phyloP scores from a whole-genome alignment of 2,888 invertebrate genomes.

The Meteorus cinctellus region DNA sequence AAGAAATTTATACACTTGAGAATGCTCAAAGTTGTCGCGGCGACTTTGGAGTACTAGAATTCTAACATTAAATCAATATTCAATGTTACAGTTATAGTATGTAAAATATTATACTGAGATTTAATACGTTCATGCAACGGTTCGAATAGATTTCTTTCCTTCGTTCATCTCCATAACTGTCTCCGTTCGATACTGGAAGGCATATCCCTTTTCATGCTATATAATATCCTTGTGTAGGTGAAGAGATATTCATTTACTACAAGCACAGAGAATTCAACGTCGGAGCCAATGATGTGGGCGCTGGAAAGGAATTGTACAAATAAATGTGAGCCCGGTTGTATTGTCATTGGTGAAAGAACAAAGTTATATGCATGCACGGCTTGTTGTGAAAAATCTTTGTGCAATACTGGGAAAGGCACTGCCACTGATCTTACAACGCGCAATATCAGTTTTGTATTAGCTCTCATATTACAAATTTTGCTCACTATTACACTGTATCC shows the following conservation, averaged over 20 bases:
- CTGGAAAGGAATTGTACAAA: slow-evolving; percentile 88
- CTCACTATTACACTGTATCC: slow-evolving; percentile 67
- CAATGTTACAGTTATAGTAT: too few relatives aligned
- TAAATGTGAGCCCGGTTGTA: slow-evolving; percentile 90
- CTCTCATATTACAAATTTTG: slow-evolving; percentile 63
- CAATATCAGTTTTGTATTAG: slow-evolving; percentile 63
- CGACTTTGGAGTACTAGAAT: too few relatives aligned
- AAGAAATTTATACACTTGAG: too few relatives aligned
- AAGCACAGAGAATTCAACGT: slow-evolving; percentile 85
- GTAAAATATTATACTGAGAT: too few relatives aligned
- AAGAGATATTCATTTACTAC: slow-evolving; percentile 89
- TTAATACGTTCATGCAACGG: too few relatives aligned
- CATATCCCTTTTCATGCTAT: slow-evolving; percentile 28
- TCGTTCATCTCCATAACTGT: background rate
- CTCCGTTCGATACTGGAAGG: background rate
- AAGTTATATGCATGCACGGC: slow-evolving; percentile 91
- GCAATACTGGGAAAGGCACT: slow-evolving; percentile 82
- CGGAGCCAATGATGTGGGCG: slow-evolving; percentile 86
- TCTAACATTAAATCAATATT: too few relatives aligned
- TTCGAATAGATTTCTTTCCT: too few relatives aligned
- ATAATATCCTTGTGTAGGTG: slow-evolving; percentile 75
- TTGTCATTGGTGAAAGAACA: slow-evolving; percentile 90
- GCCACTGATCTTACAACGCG: slow-evolving; percentile 60
- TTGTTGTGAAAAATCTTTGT: slow-evolving; percentile 86
- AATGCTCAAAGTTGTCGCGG: too few relatives aligned